Conservation (phyloP, 2,113 vertebrate genomes). For the Megaceryle maxima region DNA sequence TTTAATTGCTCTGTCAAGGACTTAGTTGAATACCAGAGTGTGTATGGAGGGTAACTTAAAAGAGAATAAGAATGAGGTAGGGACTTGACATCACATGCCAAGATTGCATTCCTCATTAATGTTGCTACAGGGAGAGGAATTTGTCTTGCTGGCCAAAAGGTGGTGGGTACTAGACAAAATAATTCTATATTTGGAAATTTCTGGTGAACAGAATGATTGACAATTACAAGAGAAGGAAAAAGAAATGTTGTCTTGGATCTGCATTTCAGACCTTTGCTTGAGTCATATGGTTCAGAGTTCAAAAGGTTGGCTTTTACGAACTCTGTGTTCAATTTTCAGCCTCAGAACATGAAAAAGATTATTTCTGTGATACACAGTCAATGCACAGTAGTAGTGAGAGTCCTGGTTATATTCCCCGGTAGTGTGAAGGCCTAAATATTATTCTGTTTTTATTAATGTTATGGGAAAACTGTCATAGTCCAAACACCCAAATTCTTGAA, state of each 20-base stretch:
- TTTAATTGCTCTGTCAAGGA: background rate
- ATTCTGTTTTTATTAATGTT: background rate
- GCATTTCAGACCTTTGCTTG: background rate
- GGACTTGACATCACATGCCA: background rate
- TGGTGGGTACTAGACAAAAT: slow-evolving; percentile 43
- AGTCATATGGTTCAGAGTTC: background rate
- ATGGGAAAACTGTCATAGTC: background rate
- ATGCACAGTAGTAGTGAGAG: background rate
- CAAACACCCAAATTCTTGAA: background rate
- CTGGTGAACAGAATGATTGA: slow-evolving; percentile 20
- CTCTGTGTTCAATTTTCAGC: background rate
- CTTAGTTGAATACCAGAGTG: background rate
- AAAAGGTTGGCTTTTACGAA: background rate
- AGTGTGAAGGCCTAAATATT: background rate
- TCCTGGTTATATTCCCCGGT: background rate
- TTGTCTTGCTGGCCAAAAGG: slow-evolving; percentile 36
- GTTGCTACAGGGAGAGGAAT: slow-evolving; percentile 33
- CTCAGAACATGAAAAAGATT: background rate
- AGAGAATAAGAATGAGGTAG: background rate
- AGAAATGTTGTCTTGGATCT: background rate
- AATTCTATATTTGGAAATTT: slow-evolving; percentile 70
- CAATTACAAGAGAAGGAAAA: background rate
- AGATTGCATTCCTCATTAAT: background rate
- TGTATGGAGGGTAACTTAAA: background rate
- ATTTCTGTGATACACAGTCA: background rate